phyloP scores from a whole-genome alignment of 2,888 invertebrate genomes.

The Amiota mariae region DNA sequence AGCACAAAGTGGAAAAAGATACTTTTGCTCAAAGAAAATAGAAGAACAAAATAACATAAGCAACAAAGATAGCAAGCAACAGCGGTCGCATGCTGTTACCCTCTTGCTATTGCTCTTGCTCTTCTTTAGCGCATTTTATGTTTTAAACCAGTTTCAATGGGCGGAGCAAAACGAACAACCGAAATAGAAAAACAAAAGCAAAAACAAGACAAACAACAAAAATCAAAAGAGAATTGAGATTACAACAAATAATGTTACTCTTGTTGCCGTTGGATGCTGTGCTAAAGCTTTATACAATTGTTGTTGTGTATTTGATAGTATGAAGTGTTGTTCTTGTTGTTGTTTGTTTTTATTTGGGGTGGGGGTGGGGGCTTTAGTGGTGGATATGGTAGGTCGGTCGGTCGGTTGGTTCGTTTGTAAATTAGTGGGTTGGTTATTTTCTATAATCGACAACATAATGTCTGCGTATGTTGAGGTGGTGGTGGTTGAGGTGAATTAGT shows the following conservation, averaged over 20 bases:
- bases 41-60: no score
- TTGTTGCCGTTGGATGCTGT: neutral
- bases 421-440: no score
- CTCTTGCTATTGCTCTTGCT: no score
- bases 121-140: neutral
- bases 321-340: neutral
- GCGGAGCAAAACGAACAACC: constrained; percentile 16
- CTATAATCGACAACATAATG: no score
- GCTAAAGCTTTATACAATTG: no score
- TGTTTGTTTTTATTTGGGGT: neutral
- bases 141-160: constrained; percentile 19
- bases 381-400: neutral
- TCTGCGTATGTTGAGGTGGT: no score
- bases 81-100: neutral
- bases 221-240: neutral
- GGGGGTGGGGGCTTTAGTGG: neutral
- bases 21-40: constrained; percentile 10
- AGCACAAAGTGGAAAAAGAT: constrained; percentile 42
- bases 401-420: neutral
- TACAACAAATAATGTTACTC: neutral
- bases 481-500: no score
- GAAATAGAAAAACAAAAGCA: no score
- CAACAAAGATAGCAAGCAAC: neutral
- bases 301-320: no score
- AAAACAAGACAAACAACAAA: neutral